Evolutionary conservation across 2,888 invertebrate genomes (phyloP).

Genomic region (Meloe dianella): DNA sequence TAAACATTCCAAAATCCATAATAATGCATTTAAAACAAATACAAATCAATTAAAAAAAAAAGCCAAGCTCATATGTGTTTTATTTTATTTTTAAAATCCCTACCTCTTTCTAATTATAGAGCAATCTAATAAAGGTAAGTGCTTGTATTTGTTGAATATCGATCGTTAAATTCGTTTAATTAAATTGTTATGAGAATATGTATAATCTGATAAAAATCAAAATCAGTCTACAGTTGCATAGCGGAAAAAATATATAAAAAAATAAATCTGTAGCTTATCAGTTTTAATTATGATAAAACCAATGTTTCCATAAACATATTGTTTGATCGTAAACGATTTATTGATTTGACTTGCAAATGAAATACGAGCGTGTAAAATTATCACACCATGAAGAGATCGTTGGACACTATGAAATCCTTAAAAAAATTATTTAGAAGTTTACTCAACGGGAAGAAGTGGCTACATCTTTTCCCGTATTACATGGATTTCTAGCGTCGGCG

Average conservation of each 20-base stretch:
- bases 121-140: conserved; percentile 16
- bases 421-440: too few species aligned
- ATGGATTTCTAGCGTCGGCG: too few species aligned
- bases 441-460: too few species aligned
- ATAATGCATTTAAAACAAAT: conserved; percentile 54
- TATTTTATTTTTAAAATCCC: neutral
- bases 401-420: too few species aligned
- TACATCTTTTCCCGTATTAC: too few species aligned
- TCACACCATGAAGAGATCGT: too few species aligned
- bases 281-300: conserved; percentile 2
- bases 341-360: neutral
- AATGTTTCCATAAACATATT: neutral
- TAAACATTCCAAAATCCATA: conserved; percentile 57
- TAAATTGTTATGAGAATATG: conserved; percentile 20
- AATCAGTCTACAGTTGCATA: neutral
- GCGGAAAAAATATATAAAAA: neutral
- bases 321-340: neutral
- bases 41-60: conserved; percentile 40
- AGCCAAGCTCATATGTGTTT: neutral
- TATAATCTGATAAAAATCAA: neutral
- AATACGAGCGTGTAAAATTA: neutral
- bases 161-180: conserved; percentile 13
- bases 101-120: neutral
- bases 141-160: conserved; percentile 6
- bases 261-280: neutral